Percentiles rank a stretch among this genome's conserved stretches.
Conservation (phyloP, 2,797 vertebrate genomes). For the Cossypha polioptera region DNA sequence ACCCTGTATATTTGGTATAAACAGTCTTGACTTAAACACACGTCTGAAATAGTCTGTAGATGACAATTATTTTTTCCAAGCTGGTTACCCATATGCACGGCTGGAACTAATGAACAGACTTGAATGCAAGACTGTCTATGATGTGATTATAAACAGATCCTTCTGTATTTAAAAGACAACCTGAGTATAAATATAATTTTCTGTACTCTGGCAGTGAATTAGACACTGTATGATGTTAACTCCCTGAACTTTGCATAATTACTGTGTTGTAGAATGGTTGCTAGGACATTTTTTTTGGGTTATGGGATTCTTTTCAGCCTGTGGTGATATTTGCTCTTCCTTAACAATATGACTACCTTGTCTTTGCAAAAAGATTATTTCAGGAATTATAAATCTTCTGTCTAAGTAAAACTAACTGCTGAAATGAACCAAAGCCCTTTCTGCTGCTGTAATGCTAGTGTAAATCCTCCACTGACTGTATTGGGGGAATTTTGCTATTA, state of each 20-base stretch:
- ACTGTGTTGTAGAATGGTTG: neutral
- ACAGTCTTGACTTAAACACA: neutral
- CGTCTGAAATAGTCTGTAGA: neutral
- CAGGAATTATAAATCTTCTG: neutral
- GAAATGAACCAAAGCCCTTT: neutral
- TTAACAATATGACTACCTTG: neutral
- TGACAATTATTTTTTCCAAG: slow-evolving; percentile 27
- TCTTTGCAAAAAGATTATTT: neutral
- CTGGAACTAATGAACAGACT: slow-evolving; percentile 16
- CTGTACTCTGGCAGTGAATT: neutral
- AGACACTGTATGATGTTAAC: neutral
- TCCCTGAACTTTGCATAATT: neutral
- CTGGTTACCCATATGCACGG: neutral
- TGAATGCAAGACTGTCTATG: neutral
- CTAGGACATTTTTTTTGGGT: neutral
- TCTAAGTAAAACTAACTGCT: neutral
- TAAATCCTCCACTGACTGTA: neutral
- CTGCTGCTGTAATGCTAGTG: neutral
- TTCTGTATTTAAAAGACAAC: slow-evolving; percentile 31
- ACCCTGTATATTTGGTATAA: neutral
- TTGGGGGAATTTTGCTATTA: neutral
- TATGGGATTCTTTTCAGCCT: neutral
- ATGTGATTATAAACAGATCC: neutral
- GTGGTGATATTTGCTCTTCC: neutral
- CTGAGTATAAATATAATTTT: neutral